phyloP scores from a whole-genome alignment of 2,797 vertebrate genomes.

The Rhincodon typus region DNA sequence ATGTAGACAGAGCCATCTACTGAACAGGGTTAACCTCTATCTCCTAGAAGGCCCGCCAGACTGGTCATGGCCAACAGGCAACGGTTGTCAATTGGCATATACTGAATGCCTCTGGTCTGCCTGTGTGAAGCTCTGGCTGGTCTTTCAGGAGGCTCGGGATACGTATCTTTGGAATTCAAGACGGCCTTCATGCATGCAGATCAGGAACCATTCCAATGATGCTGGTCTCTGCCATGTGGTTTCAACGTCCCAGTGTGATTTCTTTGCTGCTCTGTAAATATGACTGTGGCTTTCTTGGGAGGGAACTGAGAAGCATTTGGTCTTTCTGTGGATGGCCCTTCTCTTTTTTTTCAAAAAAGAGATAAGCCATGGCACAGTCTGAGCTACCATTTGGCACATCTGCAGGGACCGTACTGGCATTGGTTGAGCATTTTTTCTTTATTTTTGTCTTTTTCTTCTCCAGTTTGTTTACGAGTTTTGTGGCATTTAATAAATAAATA shows the following conservation, averaged over 20 bases:
- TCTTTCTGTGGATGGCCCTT: background rate
- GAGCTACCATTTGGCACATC: background rate
- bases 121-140: background rate
- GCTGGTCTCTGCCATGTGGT: background rate
- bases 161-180: background rate
- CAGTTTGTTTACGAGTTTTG: conserved; percentile 12
- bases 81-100: background rate
- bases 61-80: background rate
- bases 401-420: too few species aligned
- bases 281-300: background rate
- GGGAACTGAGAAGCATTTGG: background rate
- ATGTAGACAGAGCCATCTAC: background rate
- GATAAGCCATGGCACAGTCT: conserved; percentile 4
- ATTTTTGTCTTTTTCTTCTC: conserved; percentile 30
- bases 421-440: conserved; percentile 9
- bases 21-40: background rate
- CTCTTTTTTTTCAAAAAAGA: background rate
- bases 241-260: background rate
- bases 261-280: background rate
- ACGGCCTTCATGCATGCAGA: background rate
- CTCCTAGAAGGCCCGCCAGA: background rate
- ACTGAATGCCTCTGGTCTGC: background rate
- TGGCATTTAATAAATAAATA: conserved; percentile 16
- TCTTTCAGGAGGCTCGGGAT: conserved; percentile 1
- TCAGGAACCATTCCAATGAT: background rate